Evolutionary conservation across 2,797 vertebrate genomes (phyloP).

Genomic region (Spinus olivaceus): DNA sequence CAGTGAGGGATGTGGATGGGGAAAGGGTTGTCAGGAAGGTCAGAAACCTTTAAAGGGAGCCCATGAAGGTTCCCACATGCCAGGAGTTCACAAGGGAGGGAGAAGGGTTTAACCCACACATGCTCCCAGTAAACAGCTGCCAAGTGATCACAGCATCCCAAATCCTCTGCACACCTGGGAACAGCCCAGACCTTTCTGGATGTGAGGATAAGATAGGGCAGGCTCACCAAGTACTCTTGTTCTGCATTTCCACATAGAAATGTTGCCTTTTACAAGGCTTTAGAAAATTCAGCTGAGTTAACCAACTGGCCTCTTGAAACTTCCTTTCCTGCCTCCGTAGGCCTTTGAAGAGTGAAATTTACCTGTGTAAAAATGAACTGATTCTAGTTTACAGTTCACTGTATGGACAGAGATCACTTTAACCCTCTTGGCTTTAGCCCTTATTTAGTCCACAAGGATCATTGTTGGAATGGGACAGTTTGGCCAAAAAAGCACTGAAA

Average conservation of each 20-base stretch:
- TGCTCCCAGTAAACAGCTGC: not conserved
- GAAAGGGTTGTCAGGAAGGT: rapidly evolving
- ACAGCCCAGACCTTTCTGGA: not conserved
- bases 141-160: not conserved
- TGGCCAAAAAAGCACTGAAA: not conserved
- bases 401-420: not conserved
- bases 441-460: not conserved
- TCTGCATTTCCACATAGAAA: not conserved
- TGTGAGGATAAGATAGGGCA: not conserved
- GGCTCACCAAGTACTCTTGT: not conserved
- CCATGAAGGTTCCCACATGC: not conserved
- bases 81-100: not conserved
- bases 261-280: not conserved
- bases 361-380: not conserved
- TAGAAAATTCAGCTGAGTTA: not conserved
- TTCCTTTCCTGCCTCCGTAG: not conserved
- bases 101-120: not conserved
- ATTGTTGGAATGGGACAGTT: not conserved
- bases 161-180: not conserved
- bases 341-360: not conserved
- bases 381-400: not conserved
- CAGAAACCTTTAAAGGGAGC: not conserved
- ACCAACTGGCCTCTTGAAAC: not conserved
- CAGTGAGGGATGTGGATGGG: rapidly evolving
- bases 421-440: not conserved